Evolutionary conservation across 2,888 invertebrate genomes (phyloP).

Genomic region (Agonopterix alstromeriana): DNA sequence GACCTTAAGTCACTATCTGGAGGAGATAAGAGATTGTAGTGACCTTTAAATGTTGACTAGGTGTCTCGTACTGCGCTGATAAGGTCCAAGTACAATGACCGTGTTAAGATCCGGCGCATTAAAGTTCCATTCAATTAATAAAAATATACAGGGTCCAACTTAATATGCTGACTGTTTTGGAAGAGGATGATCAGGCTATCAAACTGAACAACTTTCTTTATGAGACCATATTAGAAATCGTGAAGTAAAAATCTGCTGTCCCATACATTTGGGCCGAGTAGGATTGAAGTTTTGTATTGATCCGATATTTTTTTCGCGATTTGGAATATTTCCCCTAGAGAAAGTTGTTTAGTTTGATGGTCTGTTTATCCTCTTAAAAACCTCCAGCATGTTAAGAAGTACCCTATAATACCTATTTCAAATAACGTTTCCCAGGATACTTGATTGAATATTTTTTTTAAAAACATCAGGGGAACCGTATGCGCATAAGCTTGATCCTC

Average conservation of each 20-base stretch:
- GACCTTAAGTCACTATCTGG: slow-evolving; percentile 66
- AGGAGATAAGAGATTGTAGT: slow-evolving; percentile 58
- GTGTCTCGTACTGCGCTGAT: slow-evolving; percentile 49
- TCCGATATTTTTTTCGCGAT: too few relatives aligned
- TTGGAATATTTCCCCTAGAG: too few relatives aligned
- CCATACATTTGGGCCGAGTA: too few relatives aligned
- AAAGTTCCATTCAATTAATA: too few relatives aligned
- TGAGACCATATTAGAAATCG: too few relatives aligned
- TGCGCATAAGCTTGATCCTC: slow-evolving; percentile 33
- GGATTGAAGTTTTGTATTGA: too few relatives aligned
- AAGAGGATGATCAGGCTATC: too few relatives aligned
- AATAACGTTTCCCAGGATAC: slow-evolving; percentile 33
- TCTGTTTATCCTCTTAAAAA: background rate
- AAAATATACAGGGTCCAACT: too few relatives aligned
- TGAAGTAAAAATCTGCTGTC: too few relatives aligned
- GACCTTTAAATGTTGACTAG: slow-evolving; percentile 68
- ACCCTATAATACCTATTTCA: background rate
- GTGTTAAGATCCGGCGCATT: slow-evolving; percentile 26
- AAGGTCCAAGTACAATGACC: slow-evolving; percentile 67
- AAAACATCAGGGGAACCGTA: slow-evolving; percentile 28
- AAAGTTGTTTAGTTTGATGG: background rate
- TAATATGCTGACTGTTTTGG: too few relatives aligned
- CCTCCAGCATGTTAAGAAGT: too few relatives aligned
- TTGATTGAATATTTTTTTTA: slow-evolving; percentile 20
- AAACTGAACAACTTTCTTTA: too few relatives aligned